These are phyloP conservation scores for Quadriops clusia DNA, from an alignment of 2,888 invertebrate genomes.

Conservation along the genomic window DNA sequence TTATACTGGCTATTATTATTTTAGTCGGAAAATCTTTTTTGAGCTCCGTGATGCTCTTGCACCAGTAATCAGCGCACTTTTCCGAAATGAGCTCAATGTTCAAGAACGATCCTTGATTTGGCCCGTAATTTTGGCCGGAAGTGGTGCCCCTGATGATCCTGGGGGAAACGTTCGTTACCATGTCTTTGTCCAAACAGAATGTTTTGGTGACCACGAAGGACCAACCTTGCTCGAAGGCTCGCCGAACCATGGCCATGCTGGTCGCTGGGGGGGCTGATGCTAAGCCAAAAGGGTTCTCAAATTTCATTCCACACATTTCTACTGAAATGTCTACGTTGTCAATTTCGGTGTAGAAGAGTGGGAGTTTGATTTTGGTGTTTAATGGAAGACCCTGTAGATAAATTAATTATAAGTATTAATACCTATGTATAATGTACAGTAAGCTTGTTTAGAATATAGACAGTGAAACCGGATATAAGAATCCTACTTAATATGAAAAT, in stretches of 20 bases:
- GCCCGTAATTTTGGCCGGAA: conserved; percentile 83
- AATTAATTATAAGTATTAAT: conserved; percentile 5
- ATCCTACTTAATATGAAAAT: no score
- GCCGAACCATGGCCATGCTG: conserved; percentile 84
- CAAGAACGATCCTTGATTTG: conserved; percentile 91
- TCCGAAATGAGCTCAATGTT: conserved; percentile 98
- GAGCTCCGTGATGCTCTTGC: conserved; percentile 72
- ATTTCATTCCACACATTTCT: conserved; percentile 84
- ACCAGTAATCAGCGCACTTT: conserved; percentile 91
- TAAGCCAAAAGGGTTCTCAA: conserved; percentile 93
- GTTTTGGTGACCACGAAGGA: conserved; percentile 97
- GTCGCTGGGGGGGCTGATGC: conserved; percentile 97
- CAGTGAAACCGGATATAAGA: no score
- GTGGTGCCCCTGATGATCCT: conserved; percentile 91
- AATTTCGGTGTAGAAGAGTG: conserved; percentile 84
- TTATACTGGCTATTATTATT: conserved; percentile 87
- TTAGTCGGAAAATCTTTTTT: conserved; percentile 86
- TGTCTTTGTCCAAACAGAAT: conserved; percentile 86
- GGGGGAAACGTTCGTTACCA: conserved; percentile 94
- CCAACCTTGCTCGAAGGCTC: conserved; percentile 95
- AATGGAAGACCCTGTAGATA: conserved; percentile 45
- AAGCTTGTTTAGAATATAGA: no score
- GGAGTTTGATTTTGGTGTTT: conserved; percentile 59
- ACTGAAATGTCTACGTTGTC: conserved; percentile 91
- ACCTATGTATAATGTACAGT: no score